These are phyloP conservation scores for Hapalemur alaotrensis DNA, from an alignment of 2,797 vertebrate species.

Conservation along the genomic window DNA sequence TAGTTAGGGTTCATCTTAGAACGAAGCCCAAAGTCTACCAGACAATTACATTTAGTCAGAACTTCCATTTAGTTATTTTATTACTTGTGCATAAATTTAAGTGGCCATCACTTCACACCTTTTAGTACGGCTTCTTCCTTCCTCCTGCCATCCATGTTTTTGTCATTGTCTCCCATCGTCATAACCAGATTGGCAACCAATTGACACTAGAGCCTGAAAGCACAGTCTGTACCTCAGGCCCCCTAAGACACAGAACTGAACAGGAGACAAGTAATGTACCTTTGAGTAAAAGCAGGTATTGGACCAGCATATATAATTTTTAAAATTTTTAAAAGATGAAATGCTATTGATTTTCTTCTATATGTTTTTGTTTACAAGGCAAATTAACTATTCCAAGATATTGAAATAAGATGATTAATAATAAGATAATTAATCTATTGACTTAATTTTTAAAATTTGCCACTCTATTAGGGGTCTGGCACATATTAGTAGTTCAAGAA, in stretches of 20 bases:
- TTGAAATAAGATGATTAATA: not conserved
- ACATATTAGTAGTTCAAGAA: not conserved
- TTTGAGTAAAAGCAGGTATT: not conserved
- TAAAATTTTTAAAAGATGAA: not conserved
- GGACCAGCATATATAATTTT: not conserved
- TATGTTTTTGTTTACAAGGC: not conserved
- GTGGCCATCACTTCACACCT: not conserved
- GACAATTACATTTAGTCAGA: not conserved
- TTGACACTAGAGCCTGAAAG: not conserved
- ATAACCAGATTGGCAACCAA: not conserved
- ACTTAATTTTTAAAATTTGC: not conserved
- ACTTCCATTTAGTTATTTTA: not conserved
- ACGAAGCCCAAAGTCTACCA: not conserved
- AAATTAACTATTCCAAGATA: not conserved
- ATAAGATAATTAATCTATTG: not conserved
- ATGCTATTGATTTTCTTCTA: not conserved
- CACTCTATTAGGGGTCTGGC: not conserved
- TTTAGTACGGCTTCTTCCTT: not conserved
- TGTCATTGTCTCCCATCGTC: not conserved
- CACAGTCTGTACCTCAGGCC: not conserved
- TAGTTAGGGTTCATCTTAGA: not conserved
- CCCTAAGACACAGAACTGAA: not conserved
- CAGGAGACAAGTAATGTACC: not conserved
- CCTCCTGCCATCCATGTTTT: not conserved
- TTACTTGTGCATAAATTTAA: not conserved